Percentiles rank a stretch among this genome's conserved stretches.
Evolutionary conservation across 2,797 vertebrate genomes (phyloP).

Genomic region (Sebastolobus altivelis): DNA sequence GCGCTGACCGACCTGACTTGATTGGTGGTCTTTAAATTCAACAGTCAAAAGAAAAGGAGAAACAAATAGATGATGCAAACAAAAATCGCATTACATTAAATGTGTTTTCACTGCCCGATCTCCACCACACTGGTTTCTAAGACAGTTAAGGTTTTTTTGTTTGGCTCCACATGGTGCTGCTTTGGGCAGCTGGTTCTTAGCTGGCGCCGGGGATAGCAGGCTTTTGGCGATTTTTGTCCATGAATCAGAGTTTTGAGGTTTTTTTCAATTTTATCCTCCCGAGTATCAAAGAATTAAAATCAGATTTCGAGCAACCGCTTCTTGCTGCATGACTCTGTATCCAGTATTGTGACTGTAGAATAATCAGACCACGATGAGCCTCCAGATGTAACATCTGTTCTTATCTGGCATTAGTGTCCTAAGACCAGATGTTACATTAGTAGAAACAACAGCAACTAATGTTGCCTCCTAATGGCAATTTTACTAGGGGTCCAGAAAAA

Average conservation of each 20-base stretch:
- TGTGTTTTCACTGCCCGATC: neutral
- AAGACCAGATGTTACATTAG: neutral
- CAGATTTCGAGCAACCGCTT: neutral
- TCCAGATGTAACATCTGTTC: constrained; percentile 8
- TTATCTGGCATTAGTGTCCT: neutral
- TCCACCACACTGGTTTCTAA: neutral
- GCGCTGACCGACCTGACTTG: neutral
- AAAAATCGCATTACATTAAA: neutral
- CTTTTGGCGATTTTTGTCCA: neutral
- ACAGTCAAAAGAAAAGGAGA: neutral
- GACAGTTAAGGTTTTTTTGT: neutral
- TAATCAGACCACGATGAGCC: neutral
- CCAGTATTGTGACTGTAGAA: neutral
- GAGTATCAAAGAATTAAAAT: neutral
- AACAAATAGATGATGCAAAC: neutral
- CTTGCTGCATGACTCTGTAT: neutral
- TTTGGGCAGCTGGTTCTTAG: neutral
- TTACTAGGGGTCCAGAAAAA: neutral
- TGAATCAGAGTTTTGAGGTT: neutral
- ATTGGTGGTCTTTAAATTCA: neutral
- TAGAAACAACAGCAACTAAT: constrained; percentile 4
- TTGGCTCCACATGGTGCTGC: neutral
- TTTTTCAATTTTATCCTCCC: neutral
- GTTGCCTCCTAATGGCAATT: neutral
- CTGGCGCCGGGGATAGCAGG: neutral